Evolutionary conservation across 2,113 vertebrate species (phyloP), one percentile per base, ranked within the genome.

Genomic region (Blennius ocellaris): DNA sequence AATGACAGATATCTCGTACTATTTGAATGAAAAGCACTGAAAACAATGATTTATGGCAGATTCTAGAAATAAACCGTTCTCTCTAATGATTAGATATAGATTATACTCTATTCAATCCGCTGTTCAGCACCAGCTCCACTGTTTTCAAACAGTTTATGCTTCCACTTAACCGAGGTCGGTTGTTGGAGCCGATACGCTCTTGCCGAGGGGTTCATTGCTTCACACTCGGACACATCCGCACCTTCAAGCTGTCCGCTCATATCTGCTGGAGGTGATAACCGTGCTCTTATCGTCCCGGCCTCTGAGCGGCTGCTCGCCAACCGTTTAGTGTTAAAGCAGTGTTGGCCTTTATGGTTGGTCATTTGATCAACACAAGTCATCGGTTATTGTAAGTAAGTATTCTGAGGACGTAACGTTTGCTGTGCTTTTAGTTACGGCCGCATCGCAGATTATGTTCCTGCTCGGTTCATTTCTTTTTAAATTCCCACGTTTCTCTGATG

Each of bases 231-330:
- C 47, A 47, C 16, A 11, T 51, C 65, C 45, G 21, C 62, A 36
- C 41, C 51, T 76, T 55, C 6, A 3, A 47, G 51, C 30, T 16
- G 57, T 12, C 9, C 66, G 10, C 55, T 58, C 39, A 75, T 64
- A 44, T 68, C 70, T 70, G 55, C 12, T 50, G 43, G 41, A 44
- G 62, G 52, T 40, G 64, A 81, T 69, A 79, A 78, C 45, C 4
- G 45, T 6, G 8, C 11, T 50, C 43, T 40, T 56, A 73, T 69
- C 58, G 58, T 44, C 4, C 21, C 40, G 65, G 51, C 5, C 51
- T 14, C 64, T 38, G 58, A 75, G 57, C 41, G 12, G 50, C 66
- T 62, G 44, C 15, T 51, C 40, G 52, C 10, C 10, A 70, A 21
- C 50, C 38, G 52, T 40, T 49, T 6, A 6, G 47, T 36, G 38